These are phyloP conservation scores for Chamaea fasciata DNA, from an alignment of 2,113 vertebrate genomes.

Conservation along the genomic window DNA sequence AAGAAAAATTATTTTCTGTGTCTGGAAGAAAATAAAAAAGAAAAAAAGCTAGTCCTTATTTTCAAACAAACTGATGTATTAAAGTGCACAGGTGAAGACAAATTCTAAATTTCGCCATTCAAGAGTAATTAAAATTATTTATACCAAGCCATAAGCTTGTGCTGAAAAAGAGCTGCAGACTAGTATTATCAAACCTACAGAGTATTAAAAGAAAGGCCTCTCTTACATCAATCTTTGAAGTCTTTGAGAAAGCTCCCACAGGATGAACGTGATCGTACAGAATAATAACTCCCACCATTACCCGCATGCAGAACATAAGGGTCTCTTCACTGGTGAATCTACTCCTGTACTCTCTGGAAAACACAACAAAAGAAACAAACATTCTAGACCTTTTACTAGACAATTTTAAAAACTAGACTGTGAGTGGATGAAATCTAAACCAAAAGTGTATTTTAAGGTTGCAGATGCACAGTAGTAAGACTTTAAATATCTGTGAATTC, in stretches of 20 bases:
- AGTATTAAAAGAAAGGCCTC: not conserved
- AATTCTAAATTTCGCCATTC: not conserved
- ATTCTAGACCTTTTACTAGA: not conserved
- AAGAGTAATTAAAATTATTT: not conserved
- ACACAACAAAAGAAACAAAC: not conserved
- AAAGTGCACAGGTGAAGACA: not conserved
- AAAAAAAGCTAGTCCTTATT: not conserved
- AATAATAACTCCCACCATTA: constrained; percentile 98
- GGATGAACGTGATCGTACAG: constrained; percentile 97
- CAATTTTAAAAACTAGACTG: not conserved
- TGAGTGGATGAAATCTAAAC: not conserved
- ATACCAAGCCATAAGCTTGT: not conserved
- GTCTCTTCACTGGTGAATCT: constrained; percentile 96
- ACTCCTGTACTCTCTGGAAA: constrained; percentile 89
- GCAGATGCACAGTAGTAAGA: not conserved
- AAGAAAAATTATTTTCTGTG: not conserved
- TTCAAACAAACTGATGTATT: not conserved
- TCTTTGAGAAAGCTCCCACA: constrained; percentile 96
- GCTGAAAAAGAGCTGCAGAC: not conserved
- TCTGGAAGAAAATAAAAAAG: not conserved
- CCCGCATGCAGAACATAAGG: constrained; percentile 95
- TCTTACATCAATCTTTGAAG: constrained; percentile 97
- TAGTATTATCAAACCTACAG: not conserved
- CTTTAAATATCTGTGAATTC: not conserved
- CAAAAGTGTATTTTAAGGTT: not conserved